Evolutionary conservation across 2,797 vertebrate genomes (phyloP).

Genomic region (Taeniopygia guttata): DNA sequence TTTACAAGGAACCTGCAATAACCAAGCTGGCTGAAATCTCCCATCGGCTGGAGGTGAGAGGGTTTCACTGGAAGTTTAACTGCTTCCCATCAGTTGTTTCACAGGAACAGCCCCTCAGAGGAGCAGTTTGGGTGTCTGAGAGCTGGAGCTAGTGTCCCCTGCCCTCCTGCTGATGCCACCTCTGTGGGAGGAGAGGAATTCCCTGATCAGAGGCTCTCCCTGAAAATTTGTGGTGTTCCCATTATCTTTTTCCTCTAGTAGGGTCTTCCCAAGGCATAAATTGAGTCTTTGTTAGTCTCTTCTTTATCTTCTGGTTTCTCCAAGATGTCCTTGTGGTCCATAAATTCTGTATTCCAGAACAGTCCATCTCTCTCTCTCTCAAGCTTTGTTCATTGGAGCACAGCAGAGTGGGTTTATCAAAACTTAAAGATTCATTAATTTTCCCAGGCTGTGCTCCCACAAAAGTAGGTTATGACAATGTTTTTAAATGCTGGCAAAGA

Average conservation of each 20-base stretch:
- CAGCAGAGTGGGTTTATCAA: background rate
- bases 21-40: slow-evolving; percentile 98
- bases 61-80: background rate
- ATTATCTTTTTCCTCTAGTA: background rate
- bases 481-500: background rate
- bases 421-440: background rate
- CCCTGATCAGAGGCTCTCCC: background rate
- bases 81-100: background rate
- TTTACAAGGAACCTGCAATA: slow-evolving; percentile 98
- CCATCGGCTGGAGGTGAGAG: slow-evolving; percentile 91
- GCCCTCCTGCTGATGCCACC: background rate
- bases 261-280: background rate
- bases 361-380: background rate
- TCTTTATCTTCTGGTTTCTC: background rate
- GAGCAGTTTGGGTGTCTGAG: background rate
- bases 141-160: background rate
- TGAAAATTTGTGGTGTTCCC: background rate
- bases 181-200: background rate
- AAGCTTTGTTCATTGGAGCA: background rate
- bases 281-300: background rate
- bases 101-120: background rate
- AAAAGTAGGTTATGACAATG: background rate
- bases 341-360: background rate
- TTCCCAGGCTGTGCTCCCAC: background rate
- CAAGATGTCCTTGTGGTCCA: background rate